Base-by-base conservation (phyloP, 2,113 vertebrate species). In the Bujurquina vittata region DNA sequence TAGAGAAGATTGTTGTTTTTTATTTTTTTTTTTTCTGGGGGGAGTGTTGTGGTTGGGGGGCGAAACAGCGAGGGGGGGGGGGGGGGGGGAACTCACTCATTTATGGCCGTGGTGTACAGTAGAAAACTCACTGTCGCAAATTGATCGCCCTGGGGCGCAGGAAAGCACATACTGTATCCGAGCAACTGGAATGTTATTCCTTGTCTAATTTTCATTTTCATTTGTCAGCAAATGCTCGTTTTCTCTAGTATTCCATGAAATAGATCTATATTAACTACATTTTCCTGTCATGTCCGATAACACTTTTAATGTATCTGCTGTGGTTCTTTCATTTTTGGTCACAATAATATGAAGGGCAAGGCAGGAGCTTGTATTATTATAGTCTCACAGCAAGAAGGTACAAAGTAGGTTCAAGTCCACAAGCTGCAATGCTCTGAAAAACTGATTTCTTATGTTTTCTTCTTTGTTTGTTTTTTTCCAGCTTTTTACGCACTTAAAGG, bases 51-150 rank as follows among this genome's bases (percentile, higher is more conserved):
- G n/a, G n/a, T n/a, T n/a, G n/a, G n/a, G n/a, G n/a, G n/a, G n/a
- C n/a, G n/a, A n/a, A n/a, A n/a, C n/a, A n/a, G n/a, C n/a, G n/a
- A n/a, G n/a, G n/a, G 79, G 5, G 35, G 29, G 62, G 79, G 5
- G 35, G 29, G 62, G 11, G 43, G 72, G 81, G 67, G 55, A 79
- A 60, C 26, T n/a, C 59, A 60, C 31, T 88, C 75, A 65, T 73
- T 85, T 57, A 54, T 74, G 49, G 26, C 46, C 49, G 3, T 49
- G n/a, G 11, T 69, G n/a, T 79, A 79, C 78, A 83, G 56, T 46
- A 37, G 35, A 43, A 73, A 67, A 52, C 35, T 82, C 23, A 29
- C 46, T 62, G 55, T 31, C 20, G n/a, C 81, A 85, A 79, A 84
- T 79, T 46, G 49, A 78, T 75, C 26, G 15, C 83, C 78, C 26